These are phyloP conservation scores for Aplidium turbinatum DNA, from an alignment of 23 tunicate genomes.

Conservation along the genomic window DNA sequence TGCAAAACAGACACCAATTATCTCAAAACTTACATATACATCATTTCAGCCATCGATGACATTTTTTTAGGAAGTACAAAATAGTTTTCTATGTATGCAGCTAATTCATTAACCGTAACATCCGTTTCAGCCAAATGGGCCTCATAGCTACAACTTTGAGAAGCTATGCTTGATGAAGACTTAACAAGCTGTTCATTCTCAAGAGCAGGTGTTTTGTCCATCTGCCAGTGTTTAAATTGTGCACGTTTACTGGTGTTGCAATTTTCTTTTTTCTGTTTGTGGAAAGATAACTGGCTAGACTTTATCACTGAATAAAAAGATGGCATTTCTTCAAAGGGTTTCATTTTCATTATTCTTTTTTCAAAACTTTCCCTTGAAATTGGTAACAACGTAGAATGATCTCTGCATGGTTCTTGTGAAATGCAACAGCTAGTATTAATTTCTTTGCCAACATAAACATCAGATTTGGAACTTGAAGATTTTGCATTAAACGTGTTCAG, in stretches of 20 bases:
- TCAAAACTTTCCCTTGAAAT: not conserved
- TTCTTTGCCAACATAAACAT: too few species aligned
- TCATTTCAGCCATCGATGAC: constrained; percentile 90
- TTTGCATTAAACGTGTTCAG: too few species aligned
- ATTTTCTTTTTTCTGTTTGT: too few species aligned
- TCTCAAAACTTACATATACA: constrained; percentile 48
- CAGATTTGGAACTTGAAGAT: too few species aligned
- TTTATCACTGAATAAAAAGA: constrained; percentile 4
- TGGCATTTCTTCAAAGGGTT: not conserved
- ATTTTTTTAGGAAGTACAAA: constrained; percentile 67
- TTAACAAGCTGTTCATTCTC: not conserved
- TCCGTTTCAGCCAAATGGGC: constrained; percentile 7
- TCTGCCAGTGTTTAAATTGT: too few species aligned
- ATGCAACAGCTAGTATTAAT: too few species aligned
- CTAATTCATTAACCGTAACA: constrained; percentile 32
- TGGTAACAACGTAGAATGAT: too few species aligned
- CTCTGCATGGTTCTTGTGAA: too few species aligned
- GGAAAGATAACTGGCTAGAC: not conserved
- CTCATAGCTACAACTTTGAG: constrained; percentile 12
- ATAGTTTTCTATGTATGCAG: constrained; percentile 45
- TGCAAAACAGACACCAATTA: too few species aligned
- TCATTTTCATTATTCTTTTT: not conserved
- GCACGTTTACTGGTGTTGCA: too few species aligned
- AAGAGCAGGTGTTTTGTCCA: not conserved
- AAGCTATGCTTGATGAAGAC: not conserved